phyloP scores from a whole-genome alignment of 2,888 invertebrate species.

The Odontocolon sp. region DNA sequence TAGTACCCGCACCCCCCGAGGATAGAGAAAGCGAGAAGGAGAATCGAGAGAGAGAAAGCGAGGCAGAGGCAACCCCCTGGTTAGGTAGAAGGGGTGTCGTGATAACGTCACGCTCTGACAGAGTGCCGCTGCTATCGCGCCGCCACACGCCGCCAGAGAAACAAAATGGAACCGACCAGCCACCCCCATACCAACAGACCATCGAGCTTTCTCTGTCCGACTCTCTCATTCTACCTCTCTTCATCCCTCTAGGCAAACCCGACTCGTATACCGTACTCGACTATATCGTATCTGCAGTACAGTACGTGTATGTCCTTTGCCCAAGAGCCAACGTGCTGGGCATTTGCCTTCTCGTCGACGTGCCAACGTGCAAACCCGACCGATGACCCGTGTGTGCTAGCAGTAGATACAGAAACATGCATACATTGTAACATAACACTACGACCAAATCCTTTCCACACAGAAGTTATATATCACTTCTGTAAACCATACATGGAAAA shows the following conservation, averaged over 20 bases:
- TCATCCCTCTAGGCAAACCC: slow-evolving; percentile 41
- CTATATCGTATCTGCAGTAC: slow-evolving; percentile 43
- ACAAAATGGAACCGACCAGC: slow-evolving; percentile 81
- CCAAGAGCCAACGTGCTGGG: slow-evolving; percentile 34
- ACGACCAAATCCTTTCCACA: slow-evolving; percentile 12
- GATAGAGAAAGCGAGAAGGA: slow-evolving; percentile 55
- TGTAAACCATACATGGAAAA: background rate
- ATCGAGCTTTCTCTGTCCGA: slow-evolving; percentile 43
- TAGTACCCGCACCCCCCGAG: slow-evolving; percentile 72
- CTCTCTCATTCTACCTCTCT: slow-evolving; percentile 49
- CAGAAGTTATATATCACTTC: slow-evolving; percentile 32
- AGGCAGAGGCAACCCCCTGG: slow-evolving; percentile 67
- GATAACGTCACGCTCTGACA: slow-evolving; percentile 83
- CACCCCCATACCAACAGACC: slow-evolving; percentile 65
- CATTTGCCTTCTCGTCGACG: slow-evolving; percentile 56
- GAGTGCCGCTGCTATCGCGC: slow-evolving; percentile 83
- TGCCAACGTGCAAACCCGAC: slow-evolving; percentile 62
- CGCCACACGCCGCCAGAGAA: slow-evolving; percentile 82
- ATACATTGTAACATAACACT: slow-evolving; percentile 39
- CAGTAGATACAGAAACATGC: slow-evolving; percentile 49
- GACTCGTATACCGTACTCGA: slow-evolving; percentile 34
- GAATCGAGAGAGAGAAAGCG: slow-evolving; percentile 53
- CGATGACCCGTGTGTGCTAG: slow-evolving; percentile 55
- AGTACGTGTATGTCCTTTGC: slow-evolving; percentile 50
- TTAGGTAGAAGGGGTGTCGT: slow-evolving; percentile 79